Base-by-base conservation (phyloP, 1,140 invertebrate genomes). In the Trachymyrmex cornetzi region DNA sequence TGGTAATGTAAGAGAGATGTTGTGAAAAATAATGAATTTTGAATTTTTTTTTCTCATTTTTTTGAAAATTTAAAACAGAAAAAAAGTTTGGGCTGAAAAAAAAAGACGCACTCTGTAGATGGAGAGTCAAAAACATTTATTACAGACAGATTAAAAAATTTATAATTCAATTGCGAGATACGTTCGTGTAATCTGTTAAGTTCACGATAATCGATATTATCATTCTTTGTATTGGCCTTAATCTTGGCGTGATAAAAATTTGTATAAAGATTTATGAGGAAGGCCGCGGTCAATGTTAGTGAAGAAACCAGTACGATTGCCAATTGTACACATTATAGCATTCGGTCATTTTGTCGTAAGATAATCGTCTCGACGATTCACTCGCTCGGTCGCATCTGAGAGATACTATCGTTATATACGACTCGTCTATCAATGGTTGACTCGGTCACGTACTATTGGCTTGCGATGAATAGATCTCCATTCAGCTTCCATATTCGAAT, bases 401-500 rank as follows among this genome's bases (percentile, higher is more conserved):
- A 57, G 50, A 57, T 34, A 57, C 0, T 22, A 22, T 81, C n/a
- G n/a, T 55, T 38, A n/a, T 44, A 57, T 5, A 19, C 16, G 79
- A 55, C 5, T 30, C 27, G 57, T 24, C 22, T 6, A 24, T 61
- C n/a, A 64, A 48, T 48, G 50, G 53, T 71, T 79, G 66, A 63
- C 61, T 88, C 77, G 72, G 66, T 89, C 85, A 87, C 85, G 77
- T 89, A 87, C 85, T 38, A 53, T 61, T 19, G 77, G 11, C 27
- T 11, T 38, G 81, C 85, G 69, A 61, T 57, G 79, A 84, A 75
- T 89, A 84, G 69, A 48, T 84, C 38, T 74, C n/a, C 77, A 79
- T 77, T 84, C 77, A 55, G 27, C 57, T 19, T 77, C n/a, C n/a
- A n/a, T n/a, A n/a, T n/a, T n/a, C 85, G 74, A 87, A 89, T 89